Percentiles rank a stretch among this genome's conserved stretches.
These are phyloP conservation scores for Hapalemur alaotrensis DNA, from an alignment of 2,797 vertebrate genomes.

Conservation along the genomic window DNA sequence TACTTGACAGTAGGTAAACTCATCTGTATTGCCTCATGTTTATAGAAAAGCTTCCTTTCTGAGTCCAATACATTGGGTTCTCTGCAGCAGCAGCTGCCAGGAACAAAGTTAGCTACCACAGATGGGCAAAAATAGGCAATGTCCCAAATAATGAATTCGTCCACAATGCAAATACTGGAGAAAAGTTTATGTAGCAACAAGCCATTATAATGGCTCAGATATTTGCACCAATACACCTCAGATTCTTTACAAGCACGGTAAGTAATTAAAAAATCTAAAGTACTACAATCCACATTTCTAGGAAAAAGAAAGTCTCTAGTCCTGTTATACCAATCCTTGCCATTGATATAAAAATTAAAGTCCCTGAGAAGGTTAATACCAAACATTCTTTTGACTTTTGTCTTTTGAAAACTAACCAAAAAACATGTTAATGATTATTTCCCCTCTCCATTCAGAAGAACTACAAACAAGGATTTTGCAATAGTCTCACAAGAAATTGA, in stretches of 20 bases:
- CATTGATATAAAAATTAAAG: slow-evolving; percentile 20
- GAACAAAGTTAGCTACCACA: slow-evolving; percentile 74
- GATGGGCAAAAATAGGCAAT: slow-evolving; percentile 31
- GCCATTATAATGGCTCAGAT: not conserved
- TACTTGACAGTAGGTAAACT: slow-evolving; percentile 71
- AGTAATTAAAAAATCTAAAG: not conserved
- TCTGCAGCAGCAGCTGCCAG: slow-evolving; percentile 44
- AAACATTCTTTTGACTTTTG: slow-evolving; percentile 30
- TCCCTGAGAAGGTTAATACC: not conserved
- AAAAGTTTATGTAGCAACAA: slow-evolving; percentile 47
- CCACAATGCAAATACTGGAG: not conserved
- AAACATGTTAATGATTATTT: not conserved
- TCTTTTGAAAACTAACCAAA: slow-evolving; percentile 3
- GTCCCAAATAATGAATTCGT: slow-evolving; percentile 19
- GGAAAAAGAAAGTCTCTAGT: not conserved
- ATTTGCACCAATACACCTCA: not conserved
- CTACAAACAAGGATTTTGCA: not conserved
- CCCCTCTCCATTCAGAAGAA: slow-evolving; percentile 45
- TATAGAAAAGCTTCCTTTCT: slow-evolving; percentile 59
- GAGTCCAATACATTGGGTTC: not conserved
- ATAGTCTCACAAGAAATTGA: slow-evolving; percentile 26
- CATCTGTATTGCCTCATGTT: slow-evolving; percentile 61
- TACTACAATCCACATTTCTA: not conserved
- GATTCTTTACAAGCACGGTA: not conserved
- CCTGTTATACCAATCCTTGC: slow-evolving; percentile 23